These are phyloP conservation scores for Solenopsis fugax DNA, from an alignment of 1,140 invertebrate genomes.

Conservation along the genomic window DNA sequence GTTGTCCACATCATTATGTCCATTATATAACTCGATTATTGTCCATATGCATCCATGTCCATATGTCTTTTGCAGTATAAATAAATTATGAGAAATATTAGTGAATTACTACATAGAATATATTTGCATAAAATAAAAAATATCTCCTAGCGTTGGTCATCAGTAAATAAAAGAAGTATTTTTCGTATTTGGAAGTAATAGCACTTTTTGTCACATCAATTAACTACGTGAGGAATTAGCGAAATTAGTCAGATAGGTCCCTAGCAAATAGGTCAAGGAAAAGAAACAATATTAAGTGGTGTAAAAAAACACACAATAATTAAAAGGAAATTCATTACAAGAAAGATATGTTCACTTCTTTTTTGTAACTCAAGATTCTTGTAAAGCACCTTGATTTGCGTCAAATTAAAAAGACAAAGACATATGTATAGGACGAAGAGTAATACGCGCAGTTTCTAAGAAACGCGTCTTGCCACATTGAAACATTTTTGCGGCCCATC, in stretches of 20 bases:
- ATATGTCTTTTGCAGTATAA: background rate
- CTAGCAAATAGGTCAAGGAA: background rate
- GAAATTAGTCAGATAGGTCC: background rate
- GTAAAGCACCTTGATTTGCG: background rate
- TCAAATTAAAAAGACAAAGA: conserved; percentile 31
- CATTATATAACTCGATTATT: background rate
- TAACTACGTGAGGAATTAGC: background rate
- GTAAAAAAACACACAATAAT: no score
- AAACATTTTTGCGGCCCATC: conserved; percentile 40
- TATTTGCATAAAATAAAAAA: background rate
- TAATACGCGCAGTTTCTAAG: conserved; percentile 57
- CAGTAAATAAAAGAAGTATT: background rate
- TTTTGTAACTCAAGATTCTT: background rate
- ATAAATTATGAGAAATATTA: background rate
- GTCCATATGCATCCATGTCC: no score
- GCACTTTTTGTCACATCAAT: background rate
- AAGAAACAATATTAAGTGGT: no score
- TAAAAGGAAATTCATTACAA: background rate
- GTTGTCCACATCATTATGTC: background rate
- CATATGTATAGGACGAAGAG: background rate
- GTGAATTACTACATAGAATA: background rate
- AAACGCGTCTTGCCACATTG: conserved; percentile 28
- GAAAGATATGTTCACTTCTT: background rate
- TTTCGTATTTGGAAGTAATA: background rate
- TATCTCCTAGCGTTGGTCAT: background rate